These are phyloP conservation scores for Rhea pennata DNA, from an alignment of 2,113 vertebrate species.

Conservation along the genomic window DNA sequence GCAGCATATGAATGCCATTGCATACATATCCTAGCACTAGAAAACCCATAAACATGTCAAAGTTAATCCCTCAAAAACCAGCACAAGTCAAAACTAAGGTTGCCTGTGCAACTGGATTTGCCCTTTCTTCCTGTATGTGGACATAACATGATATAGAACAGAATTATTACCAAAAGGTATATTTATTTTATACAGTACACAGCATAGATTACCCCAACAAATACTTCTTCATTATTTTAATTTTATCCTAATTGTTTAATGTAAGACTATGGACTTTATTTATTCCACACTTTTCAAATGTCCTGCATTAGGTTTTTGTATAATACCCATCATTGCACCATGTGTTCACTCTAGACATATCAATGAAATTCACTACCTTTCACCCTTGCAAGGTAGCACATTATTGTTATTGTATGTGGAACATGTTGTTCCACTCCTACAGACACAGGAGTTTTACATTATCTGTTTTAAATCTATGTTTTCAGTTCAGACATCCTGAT, in stretches of 20 bases:
- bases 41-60: neutral
- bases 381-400: neutral
- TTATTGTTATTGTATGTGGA: neutral
- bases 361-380: neutral
- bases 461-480: neutral
- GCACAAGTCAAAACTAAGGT: neutral
- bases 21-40: neutral
- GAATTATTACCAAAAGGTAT: neutral
- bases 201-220: neutral
- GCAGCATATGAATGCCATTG: rapidly evolving
- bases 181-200: neutral
- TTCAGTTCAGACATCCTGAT: neutral
- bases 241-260: neutral
- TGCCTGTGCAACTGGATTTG: neutral
- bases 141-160: rapidly evolving
- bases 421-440: neutral
- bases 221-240: neutral
- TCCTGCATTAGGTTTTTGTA: neutral
- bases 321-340: neutral
- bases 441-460: neutral
- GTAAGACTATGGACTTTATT: neutral
- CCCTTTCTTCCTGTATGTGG: neutral
- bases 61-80: neutral
- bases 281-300: rapidly evolving
- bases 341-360: neutral